These are phyloP conservation scores for Macrosteles quadrilineatus DNA, from an alignment of 1,140 invertebrate species.

Conservation along the genomic window DNA sequence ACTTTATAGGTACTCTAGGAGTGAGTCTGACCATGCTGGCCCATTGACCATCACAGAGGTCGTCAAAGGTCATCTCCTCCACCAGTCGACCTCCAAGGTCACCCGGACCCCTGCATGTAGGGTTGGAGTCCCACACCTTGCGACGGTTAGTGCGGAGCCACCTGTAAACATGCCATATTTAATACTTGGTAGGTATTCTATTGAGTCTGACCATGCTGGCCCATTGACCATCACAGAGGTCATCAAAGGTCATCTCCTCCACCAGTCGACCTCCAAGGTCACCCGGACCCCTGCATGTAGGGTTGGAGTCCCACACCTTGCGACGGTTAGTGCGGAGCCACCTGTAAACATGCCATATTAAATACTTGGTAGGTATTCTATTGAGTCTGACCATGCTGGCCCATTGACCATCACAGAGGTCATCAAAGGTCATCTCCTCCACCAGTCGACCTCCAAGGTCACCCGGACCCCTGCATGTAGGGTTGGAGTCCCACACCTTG, in stretches of 20 bases:
- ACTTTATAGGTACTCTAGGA: slow-evolving; percentile 60
- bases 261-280: slow-evolving; percentile 67
- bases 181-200: slow-evolving; percentile 58
- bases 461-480: slow-evolving; percentile 74
- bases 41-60: slow-evolving; percentile 81
- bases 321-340: slow-evolving; percentile 65
- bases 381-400: slow-evolving; percentile 77
- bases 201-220: slow-evolving; percentile 77
- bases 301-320: slow-evolving; percentile 72
- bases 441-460: slow-evolving; percentile 67
- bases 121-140: slow-evolving; percentile 72
- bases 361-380: slow-evolving; percentile 58
- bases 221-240: slow-evolving; percentile 81
- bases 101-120: slow-evolving; percentile 74
- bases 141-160: slow-evolving; percentile 65
- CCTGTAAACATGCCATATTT: too few species aligned
- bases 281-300: slow-evolving; percentile 74
- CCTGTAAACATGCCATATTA: too few species aligned
- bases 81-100: slow-evolving; percentile 67
- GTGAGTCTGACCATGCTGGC: slow-evolving; percentile 77
- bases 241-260: slow-evolving; percentile 72
- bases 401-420: slow-evolving; percentile 81
- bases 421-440: slow-evolving; percentile 72
- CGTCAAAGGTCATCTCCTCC: slow-evolving; percentile 72
- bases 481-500: slow-evolving; percentile 72